Base-by-base conservation (phyloP, 2,113 vertebrate species). In the Atherinomorus stipes region DNA sequence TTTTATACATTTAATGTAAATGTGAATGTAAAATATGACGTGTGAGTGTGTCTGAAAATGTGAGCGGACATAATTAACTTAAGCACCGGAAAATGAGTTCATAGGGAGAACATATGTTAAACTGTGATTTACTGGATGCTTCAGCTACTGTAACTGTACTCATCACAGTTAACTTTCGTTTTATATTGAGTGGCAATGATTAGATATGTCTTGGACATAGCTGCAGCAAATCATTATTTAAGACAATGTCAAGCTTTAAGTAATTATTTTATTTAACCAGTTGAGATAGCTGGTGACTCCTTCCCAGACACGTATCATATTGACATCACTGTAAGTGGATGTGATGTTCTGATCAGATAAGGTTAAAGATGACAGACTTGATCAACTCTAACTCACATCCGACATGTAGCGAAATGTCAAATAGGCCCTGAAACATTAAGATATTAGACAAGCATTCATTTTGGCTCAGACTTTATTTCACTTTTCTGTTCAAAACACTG, bases 121-220 rank as follows among this genome's bases (percentile, higher is more conserved):
- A 18, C 68, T 63, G 45, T 61, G 71, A 82, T 72, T 78, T 49
- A 28, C 12, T 42, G 37, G 25, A 42, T 5, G 15, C 12, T 15
- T 42, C 25, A 53, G 44, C 13, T 25, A n/a, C n/a, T n/a, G n/a
- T n/a, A 40, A 26, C 38, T 34, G n/a, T 1, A 18, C 6, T n/a
- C 2, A 2, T 71, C 15, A 50, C 52, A 26, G 1, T 21, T 37
- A 5, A 31, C 19, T 31, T 64, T 45, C 10, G 18, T 21, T 52
- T 67, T 58, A 26, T 11, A 2, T 18, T 7, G 3, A 26, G 9
- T 25, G 38, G 1, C 23, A 45, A 10, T 10, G 6, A 0, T 64
- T 51, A 2, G 57, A 26, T 28, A 11, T 52, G 0, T 15, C 26
- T 47, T 18, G 15, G 18, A 56, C 37, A 40, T 28, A 37, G n/a